Evolutionary conservation across 2,797 vertebrate species (phyloP).

Genomic region (Myripristis jacobus): DNA sequence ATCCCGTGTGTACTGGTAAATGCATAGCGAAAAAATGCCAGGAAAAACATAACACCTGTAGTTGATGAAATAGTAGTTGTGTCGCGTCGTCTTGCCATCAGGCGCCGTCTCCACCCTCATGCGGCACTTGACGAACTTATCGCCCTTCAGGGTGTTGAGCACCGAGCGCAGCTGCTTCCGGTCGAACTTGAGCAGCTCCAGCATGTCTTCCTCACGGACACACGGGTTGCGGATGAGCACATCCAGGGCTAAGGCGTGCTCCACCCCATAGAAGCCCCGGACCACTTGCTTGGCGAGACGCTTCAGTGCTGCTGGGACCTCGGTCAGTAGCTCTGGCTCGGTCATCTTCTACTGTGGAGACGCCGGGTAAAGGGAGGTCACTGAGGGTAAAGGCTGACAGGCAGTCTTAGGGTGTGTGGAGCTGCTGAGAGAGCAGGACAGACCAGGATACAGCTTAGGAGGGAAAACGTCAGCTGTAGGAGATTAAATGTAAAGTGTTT

Average conservation of each 20-base stretch:
- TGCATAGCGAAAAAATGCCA: background rate
- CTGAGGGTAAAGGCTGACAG: background rate
- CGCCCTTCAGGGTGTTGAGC: conserved; percentile 95
- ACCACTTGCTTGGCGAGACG: conserved; percentile 98
- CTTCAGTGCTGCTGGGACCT: conserved; percentile 94
- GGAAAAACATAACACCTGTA: conserved; percentile 79
- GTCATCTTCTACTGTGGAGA: conserved; percentile 84
- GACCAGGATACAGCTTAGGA: background rate
- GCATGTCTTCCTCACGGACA: conserved; percentile 98
- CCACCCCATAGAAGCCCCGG: conserved; percentile 95
- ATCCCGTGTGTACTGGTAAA: no score
- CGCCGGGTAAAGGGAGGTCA: background rate
- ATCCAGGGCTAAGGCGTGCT: conserved; percentile 95
- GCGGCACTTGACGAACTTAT: conserved; percentile 98
- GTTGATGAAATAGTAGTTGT: conserved; percentile 99
- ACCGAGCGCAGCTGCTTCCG: conserved; percentile 96
- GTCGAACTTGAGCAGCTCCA: conserved; percentile 98
- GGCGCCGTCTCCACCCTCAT: conserved; percentile 97
- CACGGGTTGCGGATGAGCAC: conserved; percentile 97
- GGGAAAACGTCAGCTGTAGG: background rate
- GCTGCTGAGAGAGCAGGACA: background rate
- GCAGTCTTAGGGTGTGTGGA: background rate
- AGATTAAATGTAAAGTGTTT: background rate
- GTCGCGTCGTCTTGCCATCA: conserved; percentile 96
- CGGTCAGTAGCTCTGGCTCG: conserved; percentile 94